Percentiles rank a stretch among this genome's conserved stretches.
These are phyloP conservation scores for Stylophora pistillata DNA, from an alignment of 64 coral and sea anemone species.

Conservation along the genomic window DNA sequence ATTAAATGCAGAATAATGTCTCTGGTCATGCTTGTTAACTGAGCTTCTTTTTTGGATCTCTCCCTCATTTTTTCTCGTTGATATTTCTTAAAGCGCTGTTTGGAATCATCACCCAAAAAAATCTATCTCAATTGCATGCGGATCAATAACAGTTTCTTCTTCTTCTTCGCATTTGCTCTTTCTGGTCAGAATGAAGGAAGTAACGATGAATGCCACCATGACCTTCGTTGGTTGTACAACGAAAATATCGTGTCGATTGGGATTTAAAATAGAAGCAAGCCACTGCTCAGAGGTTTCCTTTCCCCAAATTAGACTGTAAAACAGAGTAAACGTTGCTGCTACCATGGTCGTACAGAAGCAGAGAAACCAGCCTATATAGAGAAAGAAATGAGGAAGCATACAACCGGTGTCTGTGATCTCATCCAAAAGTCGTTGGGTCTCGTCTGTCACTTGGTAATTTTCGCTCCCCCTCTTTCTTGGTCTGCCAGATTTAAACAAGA, in stretches of 20 bases:
- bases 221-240: neutral
- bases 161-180: constrained; percentile 10
- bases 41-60: no score
- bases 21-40: no score
- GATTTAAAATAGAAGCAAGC: neutral
- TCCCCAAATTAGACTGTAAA: neutral
- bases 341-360: neutral
- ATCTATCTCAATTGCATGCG: neutral
- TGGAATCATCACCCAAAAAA: no score
- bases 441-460: constrained; percentile 1
- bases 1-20: no score
- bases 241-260: neutral
- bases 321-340: neutral
- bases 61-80: no score
- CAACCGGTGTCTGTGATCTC: constrained; percentile 23
- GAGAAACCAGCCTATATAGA: constrained; percentile 33
- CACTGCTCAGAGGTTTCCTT: neutral
- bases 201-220: neutral
- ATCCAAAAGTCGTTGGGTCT: neutral
- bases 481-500: constrained; percentile 48
- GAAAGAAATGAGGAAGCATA: constrained; percentile 43
- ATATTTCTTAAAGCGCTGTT: no score
- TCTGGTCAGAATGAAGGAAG: constrained; percentile 22
- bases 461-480: neutral
- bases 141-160: neutral